A percentile compares a stretch with the other conserved stretches of the same genome.
Conservation (phyloP, 1,140 invertebrate genomes). For the Andrena cerasifolii region DNA sequence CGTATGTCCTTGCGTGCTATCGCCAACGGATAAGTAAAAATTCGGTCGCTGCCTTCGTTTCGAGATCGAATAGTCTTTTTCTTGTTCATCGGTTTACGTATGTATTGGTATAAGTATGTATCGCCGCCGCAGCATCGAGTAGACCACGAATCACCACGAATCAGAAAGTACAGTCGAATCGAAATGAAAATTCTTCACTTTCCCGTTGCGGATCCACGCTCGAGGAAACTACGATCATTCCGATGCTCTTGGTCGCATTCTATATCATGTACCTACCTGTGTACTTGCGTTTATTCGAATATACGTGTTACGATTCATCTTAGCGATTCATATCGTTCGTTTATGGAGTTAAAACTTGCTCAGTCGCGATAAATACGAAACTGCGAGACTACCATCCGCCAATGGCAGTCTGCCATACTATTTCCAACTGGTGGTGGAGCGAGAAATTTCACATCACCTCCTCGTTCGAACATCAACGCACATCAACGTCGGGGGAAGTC, state of each 20-base stretch:
- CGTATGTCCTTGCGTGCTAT: too few relatives aligned
- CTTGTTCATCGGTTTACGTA: neutral
- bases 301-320: conserved; percentile 10
- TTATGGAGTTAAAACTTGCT: conserved; percentile 13
- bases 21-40: neutral
- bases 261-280: conserved; percentile 8
- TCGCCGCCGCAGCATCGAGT: neutral
- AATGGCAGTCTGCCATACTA: conserved; percentile 41
- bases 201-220: conserved; percentile 25
- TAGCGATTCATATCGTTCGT: conserved; percentile 25
- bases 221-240: conserved; percentile 4
- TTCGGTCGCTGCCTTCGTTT: neutral
- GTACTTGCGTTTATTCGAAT: neutral
- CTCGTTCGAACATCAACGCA: conserved; percentile 19
- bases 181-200: conserved; percentile 31
- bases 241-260: conserved; percentile 1
- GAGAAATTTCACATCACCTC: conserved; percentile 25
- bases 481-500: too few relatives aligned
- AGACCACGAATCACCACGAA: neutral
- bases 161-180: neutral
- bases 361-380: conserved; percentile 6
- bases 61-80: neutral
- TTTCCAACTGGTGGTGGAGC: conserved; percentile 29
- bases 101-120: neutral
- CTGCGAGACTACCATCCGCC: conserved; percentile 32